Conservation (phyloP, 1,140 invertebrate genomes). For the Lasaia peninsularis region DNA sequence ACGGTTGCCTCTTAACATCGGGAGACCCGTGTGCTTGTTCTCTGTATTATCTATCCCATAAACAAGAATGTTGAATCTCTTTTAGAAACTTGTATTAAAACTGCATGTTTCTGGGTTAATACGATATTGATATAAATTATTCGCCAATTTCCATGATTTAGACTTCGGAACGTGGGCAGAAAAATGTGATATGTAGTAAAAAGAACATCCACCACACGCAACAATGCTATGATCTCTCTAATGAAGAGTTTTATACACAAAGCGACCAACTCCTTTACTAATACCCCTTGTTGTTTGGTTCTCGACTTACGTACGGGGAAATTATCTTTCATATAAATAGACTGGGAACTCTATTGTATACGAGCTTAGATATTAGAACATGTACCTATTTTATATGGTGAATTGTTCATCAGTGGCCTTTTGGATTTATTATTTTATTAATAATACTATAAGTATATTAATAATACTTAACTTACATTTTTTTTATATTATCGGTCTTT, state of each 20-base stretch:
- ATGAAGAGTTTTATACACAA: slow-evolving; percentile 70
- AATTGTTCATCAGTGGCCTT: too few relatives aligned
- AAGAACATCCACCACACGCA: slow-evolving; percentile 45
- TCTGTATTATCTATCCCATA: too few relatives aligned
- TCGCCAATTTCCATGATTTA: slow-evolving; percentile 21
- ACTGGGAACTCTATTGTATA: neutral
- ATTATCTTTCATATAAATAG: slow-evolving; percentile 13
- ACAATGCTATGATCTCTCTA: slow-evolving; percentile 62
- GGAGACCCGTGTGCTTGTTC: too few relatives aligned
- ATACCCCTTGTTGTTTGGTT: slow-evolving; percentile 34
- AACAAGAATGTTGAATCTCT: too few relatives aligned
- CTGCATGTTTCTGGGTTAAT: too few relatives aligned
- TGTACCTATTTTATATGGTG: neutral
- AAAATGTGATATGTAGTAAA: slow-evolving; percentile 46
- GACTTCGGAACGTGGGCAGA: slow-evolving; percentile 27
- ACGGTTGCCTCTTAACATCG: too few relatives aligned
- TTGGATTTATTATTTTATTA: too few relatives aligned
- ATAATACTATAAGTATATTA: too few relatives aligned
- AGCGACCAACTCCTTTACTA: slow-evolving; percentile 54
- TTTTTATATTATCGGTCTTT: too few relatives aligned
- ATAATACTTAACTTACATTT: too few relatives aligned
- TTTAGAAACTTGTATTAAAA: too few relatives aligned
- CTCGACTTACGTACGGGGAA: slow-evolving; percentile 20
- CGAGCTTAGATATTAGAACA: slow-evolving; percentile 6
- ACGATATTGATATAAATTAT: too few relatives aligned